Evolutionary conservation across 2,113 vertebrate genomes (phyloP).

Genomic region (Pseudolaguvia tuberculata): DNA sequence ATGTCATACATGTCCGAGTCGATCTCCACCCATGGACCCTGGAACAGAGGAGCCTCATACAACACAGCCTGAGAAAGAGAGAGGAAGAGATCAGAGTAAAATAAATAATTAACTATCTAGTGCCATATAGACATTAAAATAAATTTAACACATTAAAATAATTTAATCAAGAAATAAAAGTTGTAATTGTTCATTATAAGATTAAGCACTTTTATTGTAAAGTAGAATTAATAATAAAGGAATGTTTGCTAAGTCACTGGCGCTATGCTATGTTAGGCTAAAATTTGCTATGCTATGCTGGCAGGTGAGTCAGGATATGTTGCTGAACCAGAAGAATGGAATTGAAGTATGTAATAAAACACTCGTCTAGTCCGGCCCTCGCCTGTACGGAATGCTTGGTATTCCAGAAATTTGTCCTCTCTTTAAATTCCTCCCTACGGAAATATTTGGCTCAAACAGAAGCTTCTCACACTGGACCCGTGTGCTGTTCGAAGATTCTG

Average conservation of each 20-base stretch:
- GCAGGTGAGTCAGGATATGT: not conserved
- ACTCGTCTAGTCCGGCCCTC: not conserved
- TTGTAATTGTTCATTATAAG: no score
- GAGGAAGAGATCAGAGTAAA: no score
- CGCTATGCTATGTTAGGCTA: not conserved
- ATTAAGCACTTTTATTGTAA: no score
- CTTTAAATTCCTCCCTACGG: not conserved
- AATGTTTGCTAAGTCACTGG: not conserved
- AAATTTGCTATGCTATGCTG: no score
- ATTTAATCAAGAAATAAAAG: no score
- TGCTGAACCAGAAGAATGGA: not conserved
- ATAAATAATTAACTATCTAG: no score
- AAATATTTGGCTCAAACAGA: not conserved
- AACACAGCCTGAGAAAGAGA: conserved; percentile 69
- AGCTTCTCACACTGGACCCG: no score
- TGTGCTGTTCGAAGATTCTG: no score
- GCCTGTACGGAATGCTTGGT: conserved; percentile 2
- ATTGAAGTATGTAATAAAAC: not conserved
- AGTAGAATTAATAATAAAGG: not conserved
- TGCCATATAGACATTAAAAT: no score
- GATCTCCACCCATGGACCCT: conserved; percentile 76
- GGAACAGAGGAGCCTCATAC: conserved; percentile 87
- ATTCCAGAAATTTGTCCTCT: conserved; percentile 29
- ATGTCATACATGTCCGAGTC: conserved; percentile 71
- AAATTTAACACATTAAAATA: no score